These are phyloP conservation scores for Leptinotarsa juncta DNA, from an alignment of 2,888 invertebrate species.

Conservation along the genomic window DNA sequence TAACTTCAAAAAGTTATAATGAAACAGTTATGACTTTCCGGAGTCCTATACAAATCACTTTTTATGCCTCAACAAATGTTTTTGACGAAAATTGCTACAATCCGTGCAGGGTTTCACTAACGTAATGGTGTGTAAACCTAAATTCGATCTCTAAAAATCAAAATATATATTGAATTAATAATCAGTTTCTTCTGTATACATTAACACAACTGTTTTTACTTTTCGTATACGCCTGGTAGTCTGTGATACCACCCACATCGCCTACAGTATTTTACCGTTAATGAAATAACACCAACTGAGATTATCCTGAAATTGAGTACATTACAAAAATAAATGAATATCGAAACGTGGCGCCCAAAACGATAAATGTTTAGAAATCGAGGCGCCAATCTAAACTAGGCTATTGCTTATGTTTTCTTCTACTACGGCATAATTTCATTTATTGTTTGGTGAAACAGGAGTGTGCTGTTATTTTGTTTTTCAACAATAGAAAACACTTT, in stretches of 20 bases:
- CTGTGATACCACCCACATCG: conserved; percentile 22
- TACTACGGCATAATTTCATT: conserved; percentile 19
- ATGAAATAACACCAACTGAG: conserved; percentile 39
- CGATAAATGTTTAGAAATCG: conserved; percentile 48
- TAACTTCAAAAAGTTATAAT: too few relatives aligned
- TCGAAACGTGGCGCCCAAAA: conserved; percentile 48
- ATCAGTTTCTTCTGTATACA: too few relatives aligned
- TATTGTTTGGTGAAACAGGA: conserved; percentile 10
- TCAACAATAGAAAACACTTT: not conserved
- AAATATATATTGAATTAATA: too few relatives aligned
- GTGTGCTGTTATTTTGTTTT: not conserved
- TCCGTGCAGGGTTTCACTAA: too few relatives aligned
- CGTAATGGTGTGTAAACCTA: too few relatives aligned
- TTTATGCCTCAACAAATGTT: too few relatives aligned
- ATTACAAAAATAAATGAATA: conserved; percentile 49
- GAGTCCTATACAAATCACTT: too few relatives aligned
- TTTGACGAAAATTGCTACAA: too few relatives aligned
- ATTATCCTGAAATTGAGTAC: conserved; percentile 34
- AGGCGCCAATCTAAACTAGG: conserved; percentile 43
- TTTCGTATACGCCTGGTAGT: not conserved
- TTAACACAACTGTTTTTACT: not conserved
- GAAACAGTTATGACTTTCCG: too few relatives aligned
- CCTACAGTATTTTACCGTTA: conserved; percentile 17
- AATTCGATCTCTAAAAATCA: too few relatives aligned
- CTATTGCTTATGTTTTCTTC: conserved; percentile 29